phyloP scores from a whole-genome alignment of 92 coral and sea anemone genomes.

The Blastomussa wellsi region DNA sequence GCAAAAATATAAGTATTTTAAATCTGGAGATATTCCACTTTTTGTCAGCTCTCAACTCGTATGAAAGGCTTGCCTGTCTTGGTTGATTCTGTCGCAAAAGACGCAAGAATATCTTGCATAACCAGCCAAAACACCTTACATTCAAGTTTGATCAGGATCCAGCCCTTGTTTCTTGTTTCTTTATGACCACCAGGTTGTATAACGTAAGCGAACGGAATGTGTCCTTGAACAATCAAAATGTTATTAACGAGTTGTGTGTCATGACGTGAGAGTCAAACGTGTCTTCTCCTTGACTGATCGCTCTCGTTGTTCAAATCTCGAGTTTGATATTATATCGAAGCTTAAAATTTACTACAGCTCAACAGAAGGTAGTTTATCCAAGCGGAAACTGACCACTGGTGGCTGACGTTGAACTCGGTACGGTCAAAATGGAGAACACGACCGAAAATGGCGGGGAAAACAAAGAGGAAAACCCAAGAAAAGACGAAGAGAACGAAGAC shows the following conservation, averaged over 20 bases:
- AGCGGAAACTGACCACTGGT: not conserved
- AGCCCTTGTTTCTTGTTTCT: slow-evolving; percentile 32
- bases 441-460: not conserved
- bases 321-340: not conserved
- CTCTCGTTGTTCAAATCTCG: not conserved
- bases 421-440: slow-evolving; percentile 23
- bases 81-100: not conserved
- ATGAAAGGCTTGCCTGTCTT: not conserved
- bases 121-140: not conserved
- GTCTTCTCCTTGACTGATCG: not conserved
- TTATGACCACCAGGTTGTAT: slow-evolving; percentile 50
- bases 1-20: not conserved
- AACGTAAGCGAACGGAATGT: slow-evolving; percentile 47
- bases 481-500: slow-evolving; percentile 16
- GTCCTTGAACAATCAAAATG: slow-evolving; percentile 35
- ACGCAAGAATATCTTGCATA: not conserved
- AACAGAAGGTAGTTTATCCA: not conserved
- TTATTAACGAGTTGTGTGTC: slow-evolving; percentile 20
- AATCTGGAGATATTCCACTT: not conserved
- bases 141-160: not conserved
- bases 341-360: not conserved
- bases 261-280: slow-evolving; percentile 17
- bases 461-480: not conserved
- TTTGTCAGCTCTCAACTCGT: not conserved
- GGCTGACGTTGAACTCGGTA: not conserved